Base-by-base conservation (phyloP, 2,888 invertebrate genomes). In the Drosophila lacicola region DNA sequence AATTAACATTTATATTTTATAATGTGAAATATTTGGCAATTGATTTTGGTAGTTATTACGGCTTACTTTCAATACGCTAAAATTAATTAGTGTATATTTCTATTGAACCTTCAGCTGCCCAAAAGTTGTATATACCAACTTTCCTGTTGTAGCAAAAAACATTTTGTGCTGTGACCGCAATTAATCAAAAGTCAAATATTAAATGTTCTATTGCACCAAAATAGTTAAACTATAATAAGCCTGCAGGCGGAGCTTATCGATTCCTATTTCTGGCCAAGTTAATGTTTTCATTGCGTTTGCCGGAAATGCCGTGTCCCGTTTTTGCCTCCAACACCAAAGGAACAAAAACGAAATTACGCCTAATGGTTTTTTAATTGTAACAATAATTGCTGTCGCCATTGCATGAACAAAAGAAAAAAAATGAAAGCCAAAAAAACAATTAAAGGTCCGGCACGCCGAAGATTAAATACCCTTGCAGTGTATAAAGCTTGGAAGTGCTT, bases 291-390 rank as follows among this genome's bases (percentile, higher is more conserved):
- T 82, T 82, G 86, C 82, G 82, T 82, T 82, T 80, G 54, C 78
- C 83, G 82, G 82, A 82, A 75, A 70, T 80, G 70, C 65, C 78
- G 72, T 79, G 82, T 57, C 61, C 54, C 42, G 47, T 33, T 25
- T 47, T 47, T 37, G 25, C 42, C 37, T 17, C 44, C 45, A 76
- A 56, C 63, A 54, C 34, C 65, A 70, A 58, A 58, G 64, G 25
- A 29, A 21, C 14, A 45, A 45, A 55, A 29, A 65, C 60, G 50
- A 83, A 90, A 90, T 90, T 88, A 85, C 89, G 82, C 85, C 81
- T 90, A 91, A 90, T 90, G 90, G 89, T 81, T 90, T 90, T 91
- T 90, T 90, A 91, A 90, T 90, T 90, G 90, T 88, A 81, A 84
- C 89, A 89, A 90, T 90, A 91, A 91, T 90, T 90, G 90, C 79